Evolutionary conservation across 2,888 invertebrate genomes (phyloP).

Genomic region (Andrena haemorrhoa): DNA sequence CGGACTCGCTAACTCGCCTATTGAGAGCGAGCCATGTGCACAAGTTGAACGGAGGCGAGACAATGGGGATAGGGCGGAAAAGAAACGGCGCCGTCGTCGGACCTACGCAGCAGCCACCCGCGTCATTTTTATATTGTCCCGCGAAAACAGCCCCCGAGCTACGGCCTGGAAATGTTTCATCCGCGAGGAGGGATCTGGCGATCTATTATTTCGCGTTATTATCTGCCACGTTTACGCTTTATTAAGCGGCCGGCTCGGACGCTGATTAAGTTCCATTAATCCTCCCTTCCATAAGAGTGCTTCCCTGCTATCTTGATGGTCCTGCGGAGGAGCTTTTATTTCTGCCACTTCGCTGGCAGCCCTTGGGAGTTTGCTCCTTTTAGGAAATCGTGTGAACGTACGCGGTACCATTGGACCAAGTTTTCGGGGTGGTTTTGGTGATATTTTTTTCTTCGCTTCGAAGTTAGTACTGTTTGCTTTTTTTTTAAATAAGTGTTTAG

Average conservation of each 20-base stretch:
- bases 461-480: too few relatives aligned
- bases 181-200: constrained; percentile 29
- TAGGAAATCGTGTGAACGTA: too few relatives aligned
- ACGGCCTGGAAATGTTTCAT: constrained; percentile 35
- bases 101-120: constrained; percentile 34
- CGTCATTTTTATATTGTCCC: constrained; percentile 49
- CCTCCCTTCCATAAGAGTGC: neutral
- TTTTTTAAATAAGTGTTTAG: too few relatives aligned
- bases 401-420: too few relatives aligned
- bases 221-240: constrained; percentile 30
- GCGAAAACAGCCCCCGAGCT: constrained; percentile 25
- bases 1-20: constrained; percentile 48
- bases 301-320: neutral
- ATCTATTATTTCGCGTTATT: constrained; percentile 46
- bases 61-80: constrained; percentile 43
- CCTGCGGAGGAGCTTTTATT: neutral
- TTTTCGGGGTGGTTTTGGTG: too few relatives aligned
- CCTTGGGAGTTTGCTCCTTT: neutral
- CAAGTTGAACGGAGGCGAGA: constrained; percentile 63
- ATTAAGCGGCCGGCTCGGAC: constrained; percentile 13
- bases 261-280: constrained; percentile 30
- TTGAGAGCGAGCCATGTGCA: constrained; percentile 57
- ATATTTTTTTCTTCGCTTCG: too few relatives aligned
- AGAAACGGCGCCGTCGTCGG: constrained; percentile 50
- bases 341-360: neutral